These are phyloP conservation scores for Vespertilio murinus DNA, from an alignment of 2,797 vertebrate species.

Conservation along the genomic window DNA sequence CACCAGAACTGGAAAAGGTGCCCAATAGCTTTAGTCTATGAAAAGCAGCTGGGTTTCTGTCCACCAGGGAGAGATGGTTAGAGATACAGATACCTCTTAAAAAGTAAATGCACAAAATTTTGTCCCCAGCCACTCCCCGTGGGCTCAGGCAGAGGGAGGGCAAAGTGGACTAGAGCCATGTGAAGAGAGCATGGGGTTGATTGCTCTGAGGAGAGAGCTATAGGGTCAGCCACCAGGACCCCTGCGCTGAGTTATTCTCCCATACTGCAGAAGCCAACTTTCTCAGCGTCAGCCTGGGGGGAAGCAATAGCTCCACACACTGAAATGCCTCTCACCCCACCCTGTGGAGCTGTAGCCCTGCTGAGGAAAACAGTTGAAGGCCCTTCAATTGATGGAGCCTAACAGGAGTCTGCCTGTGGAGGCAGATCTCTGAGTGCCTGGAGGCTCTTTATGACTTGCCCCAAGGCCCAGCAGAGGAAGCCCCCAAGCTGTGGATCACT, in stretches of 20 bases:
- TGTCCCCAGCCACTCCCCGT: not conserved
- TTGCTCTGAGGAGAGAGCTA: not conserved
- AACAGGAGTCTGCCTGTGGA: not conserved
- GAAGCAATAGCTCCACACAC: not conserved
- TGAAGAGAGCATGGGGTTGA: not conserved
- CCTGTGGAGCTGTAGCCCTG: not conserved
- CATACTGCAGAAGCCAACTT: not conserved
- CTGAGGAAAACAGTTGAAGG: not conserved
- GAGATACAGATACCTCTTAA: not conserved
- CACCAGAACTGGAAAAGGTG: not conserved
- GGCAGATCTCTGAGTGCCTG: not conserved
- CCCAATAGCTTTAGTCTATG: not conserved
- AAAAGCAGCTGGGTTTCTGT: not conserved
- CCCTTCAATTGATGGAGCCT: not conserved
- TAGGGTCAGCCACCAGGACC: not conserved
- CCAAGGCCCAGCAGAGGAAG: not conserved
- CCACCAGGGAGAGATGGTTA: not conserved
- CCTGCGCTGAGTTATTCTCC: not conserved
- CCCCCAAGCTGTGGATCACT: not conserved
- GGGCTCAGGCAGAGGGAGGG: not conserved
- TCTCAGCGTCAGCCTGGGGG: not conserved
- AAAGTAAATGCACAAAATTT: not conserved
- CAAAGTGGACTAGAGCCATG: not conserved
- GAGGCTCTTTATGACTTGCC: not conserved
- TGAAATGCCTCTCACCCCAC: not conserved